Conservation (phyloP, 2,797 vertebrate species). For the Microchirus variegatus region DNA sequence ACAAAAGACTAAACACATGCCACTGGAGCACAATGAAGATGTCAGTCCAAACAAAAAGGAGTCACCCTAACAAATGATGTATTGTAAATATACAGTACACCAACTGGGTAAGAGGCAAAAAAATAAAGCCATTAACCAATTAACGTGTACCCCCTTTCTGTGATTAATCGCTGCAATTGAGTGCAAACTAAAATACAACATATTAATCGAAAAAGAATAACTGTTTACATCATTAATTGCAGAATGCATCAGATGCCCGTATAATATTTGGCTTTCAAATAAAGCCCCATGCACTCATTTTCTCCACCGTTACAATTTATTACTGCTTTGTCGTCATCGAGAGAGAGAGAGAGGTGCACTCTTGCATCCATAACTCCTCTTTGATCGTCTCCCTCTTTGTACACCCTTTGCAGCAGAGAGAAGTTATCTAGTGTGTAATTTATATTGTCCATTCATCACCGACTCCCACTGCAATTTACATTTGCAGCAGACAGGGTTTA, state of each 20-base stretch:
- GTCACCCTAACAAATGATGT: no score
- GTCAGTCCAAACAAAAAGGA: no score
- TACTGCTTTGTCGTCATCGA: constrained; percentile 22
- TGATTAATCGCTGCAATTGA: no score
- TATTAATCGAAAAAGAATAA: no score
- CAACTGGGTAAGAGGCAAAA: no score
- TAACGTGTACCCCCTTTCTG: no score
- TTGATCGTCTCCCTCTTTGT: constrained; percentile 15
- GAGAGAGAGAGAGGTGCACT: no score
- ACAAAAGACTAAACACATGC: no score
- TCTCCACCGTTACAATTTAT: constrained; percentile 6
- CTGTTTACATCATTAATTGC: neutral
- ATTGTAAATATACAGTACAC: no score
- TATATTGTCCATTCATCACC: constrained; percentile 10
- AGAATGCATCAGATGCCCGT: neutral
- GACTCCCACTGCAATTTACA: constrained; percentile 2
- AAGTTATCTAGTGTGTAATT: constrained; percentile 2
- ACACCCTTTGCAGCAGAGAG: constrained; percentile 11
- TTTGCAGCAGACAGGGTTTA: constrained; percentile 5
- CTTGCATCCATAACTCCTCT: constrained; percentile 14
- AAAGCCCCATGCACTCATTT: neutral
- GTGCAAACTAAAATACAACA: no score
- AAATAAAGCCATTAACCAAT: no score
- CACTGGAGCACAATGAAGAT: no score
- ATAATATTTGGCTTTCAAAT: neutral